phyloP scores from a whole-genome alignment of 2,888 invertebrate species.

The Liodrosophila aerea region DNA sequence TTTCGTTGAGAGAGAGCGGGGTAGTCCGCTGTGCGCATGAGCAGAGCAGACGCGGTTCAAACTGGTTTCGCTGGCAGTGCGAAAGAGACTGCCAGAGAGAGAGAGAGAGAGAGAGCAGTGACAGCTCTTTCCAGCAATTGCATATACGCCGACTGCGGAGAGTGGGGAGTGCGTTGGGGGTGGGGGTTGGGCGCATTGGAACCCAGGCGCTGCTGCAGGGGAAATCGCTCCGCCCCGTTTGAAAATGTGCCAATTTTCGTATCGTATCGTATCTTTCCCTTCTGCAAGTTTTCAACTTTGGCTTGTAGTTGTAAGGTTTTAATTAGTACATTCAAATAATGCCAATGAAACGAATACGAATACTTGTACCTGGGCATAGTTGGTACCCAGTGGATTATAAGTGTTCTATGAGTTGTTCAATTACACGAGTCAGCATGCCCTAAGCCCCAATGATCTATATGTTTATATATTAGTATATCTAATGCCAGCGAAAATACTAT shows the following conservation, averaged over 20 bases:
- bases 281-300: conserved; percentile 58
- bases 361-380: not conserved
- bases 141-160: conserved; percentile 24
- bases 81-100: conserved; percentile 39
- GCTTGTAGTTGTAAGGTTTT: conserved; percentile 61
- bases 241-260: conserved; percentile 42
- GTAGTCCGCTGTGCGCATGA: conserved; percentile 39
- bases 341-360: conserved; percentile 22
- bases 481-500: too few species aligned
- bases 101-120: conserved; percentile 31
- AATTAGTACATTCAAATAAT: conserved; percentile 60
- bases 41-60: conserved; percentile 24
- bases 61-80: conserved; percentile 55
- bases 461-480: conserved; percentile 5
- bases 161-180: conserved; percentile 52
- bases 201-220: conserved; percentile 33
- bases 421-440: too few species aligned
- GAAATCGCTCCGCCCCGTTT: conserved; percentile 70
- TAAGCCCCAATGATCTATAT: conserved; percentile 7
- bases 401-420: not conserved
- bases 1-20: conserved; percentile 34
- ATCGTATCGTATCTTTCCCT: too few species aligned
- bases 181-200: conserved; percentile 56
- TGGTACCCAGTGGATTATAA: not conserved
- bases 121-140: conserved; percentile 60